Conservation (phyloP, 2,113 vertebrate species). For the Tamias sibiricus region DNA sequence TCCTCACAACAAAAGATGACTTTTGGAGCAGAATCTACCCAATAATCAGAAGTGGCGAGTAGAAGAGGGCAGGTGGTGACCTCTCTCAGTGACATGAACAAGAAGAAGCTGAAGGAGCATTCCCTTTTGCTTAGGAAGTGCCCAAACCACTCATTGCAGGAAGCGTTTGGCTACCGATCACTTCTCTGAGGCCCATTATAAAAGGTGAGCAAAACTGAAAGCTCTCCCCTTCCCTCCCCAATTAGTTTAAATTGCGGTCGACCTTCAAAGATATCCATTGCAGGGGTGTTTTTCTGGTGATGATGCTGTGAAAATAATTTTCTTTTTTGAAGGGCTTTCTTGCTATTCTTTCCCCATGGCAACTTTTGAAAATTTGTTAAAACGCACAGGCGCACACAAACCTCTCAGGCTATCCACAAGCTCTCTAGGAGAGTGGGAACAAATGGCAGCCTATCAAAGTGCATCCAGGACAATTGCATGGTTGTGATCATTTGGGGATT, state of each 20-base stretch:
- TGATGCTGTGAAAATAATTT: slow-evolving; percentile 78
- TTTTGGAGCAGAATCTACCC: slow-evolving; percentile 82
- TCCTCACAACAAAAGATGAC: slow-evolving; percentile 84
- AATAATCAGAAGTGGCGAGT: slow-evolving; percentile 78
- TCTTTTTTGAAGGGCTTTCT: slow-evolving; percentile 74
- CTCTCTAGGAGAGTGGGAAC: slow-evolving; percentile 70
- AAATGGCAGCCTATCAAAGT: slow-evolving; percentile 58
- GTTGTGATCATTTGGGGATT: slow-evolving; percentile 63
- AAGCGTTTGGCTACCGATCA: slow-evolving; percentile 59
- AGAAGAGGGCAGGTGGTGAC: slow-evolving; percentile 76
- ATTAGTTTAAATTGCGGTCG: slow-evolving; percentile 76
- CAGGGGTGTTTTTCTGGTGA: slow-evolving; percentile 66
- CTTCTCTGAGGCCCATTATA: slow-evolving; percentile 67
- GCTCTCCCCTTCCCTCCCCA: slow-evolving; percentile 48
- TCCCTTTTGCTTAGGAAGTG: slow-evolving; percentile 75
- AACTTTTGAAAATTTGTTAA: slow-evolving; percentile 80
- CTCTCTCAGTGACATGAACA: slow-evolving; percentile 72
- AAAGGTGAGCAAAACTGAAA: slow-evolving; percentile 72
- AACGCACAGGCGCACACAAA: neutral
- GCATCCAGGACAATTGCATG: slow-evolving; percentile 42
- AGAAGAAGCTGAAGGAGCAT: slow-evolving; percentile 72
- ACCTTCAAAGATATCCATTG: slow-evolving; percentile 68
- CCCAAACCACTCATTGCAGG: slow-evolving; percentile 71
- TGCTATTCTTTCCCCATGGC: slow-evolving; percentile 71
- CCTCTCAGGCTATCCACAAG: slow-evolving; percentile 70